Conservation (phyloP, 2,888 invertebrate species). For the Pandemis cinnamomeana region DNA sequence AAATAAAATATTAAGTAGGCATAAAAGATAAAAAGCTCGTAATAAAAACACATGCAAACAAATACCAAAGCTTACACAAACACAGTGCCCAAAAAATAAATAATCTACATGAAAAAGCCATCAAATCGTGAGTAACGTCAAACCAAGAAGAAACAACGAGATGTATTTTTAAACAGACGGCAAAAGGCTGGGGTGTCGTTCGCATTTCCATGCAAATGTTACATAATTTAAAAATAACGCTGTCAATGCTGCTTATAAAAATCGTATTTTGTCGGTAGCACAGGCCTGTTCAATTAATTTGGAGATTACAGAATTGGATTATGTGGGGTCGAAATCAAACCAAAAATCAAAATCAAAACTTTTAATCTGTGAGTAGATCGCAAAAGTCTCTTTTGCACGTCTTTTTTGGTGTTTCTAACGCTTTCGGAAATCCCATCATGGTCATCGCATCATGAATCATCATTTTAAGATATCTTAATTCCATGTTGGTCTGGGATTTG, state of each 20-base stretch:
- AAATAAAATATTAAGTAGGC: too few relatives aligned
- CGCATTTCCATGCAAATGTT: constrained; percentile 83
- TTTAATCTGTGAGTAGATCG: too few relatives aligned
- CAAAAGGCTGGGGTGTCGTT: constrained; percentile 59
- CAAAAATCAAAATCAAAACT: too few relatives aligned
- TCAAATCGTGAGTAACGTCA: constrained; percentile 74
- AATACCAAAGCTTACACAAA: constrained; percentile 10
- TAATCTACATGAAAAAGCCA: constrained; percentile 82
- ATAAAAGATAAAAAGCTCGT: too few relatives aligned
- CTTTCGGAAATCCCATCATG: too few relatives aligned
- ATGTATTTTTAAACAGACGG: constrained; percentile 78
- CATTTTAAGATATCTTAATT: too few relatives aligned
- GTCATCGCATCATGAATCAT: too few relatives aligned
- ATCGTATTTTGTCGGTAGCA: constrained; percentile 58
- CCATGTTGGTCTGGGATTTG: too few relatives aligned
- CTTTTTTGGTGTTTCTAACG: too few relatives aligned
- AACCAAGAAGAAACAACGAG: constrained; percentile 72
- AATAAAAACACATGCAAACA: background rate
- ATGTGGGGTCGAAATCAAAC: background rate
- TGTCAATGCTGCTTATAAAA: constrained; percentile 67
- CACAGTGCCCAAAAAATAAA: constrained; percentile 43
- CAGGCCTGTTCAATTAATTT: constrained; percentile 36
- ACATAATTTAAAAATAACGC: constrained; percentile 78
- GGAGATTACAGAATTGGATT: constrained; percentile 4
- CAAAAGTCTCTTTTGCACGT: too few relatives aligned